Evolutionary conservation across 2,888 invertebrate genomes (phyloP), one percentile per base, ranked within the genome.

Genomic region (Acanthosepion pharaonis): DNA sequence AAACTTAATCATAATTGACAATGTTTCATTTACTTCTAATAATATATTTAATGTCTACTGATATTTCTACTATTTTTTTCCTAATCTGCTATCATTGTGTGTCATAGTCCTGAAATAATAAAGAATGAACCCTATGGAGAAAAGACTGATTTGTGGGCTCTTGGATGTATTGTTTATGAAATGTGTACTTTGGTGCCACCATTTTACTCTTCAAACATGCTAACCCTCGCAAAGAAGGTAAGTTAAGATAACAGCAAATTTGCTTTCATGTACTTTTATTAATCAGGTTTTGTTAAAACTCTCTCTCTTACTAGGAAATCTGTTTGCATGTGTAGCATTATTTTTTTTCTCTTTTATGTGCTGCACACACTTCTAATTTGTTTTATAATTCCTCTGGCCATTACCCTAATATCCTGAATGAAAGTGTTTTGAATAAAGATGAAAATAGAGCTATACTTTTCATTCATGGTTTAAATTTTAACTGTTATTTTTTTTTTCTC

Each of bases 61-160:
- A 94, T 1, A 92, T 33, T 64, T 9, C 28, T n/a, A n/a, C n/a
- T 78, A 33, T 51, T 28, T 49, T 28, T 42, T 9, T 42, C 0
- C 49, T 64, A 48, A 25, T 55, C 49, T 91, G 9, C 18, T 94
- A 23, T 95, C 49, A 94, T 94, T 95, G 64, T 94, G 91, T 95
- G 59, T 95, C 96, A 33, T 95, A 97, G 97, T 95, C 97, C 97
- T 8, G 97, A 97, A 96, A 97, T 97, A 53, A 97, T 97, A 8
- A 97, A 97, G 96, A 97, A 97, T 95, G 96, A 97, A 94, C 97
- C 97, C 8, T 97, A 97, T 95, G 97, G 97, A 51, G 97, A 97
- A 96, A 97, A 97, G 96, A 97, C 97, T 5, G 98, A 98, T 95
- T 96, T 98, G 91, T 98, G 98, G 98, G 97, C 98, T 8, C 95